Evolutionary conservation across 30 jellyfish, hydroid and myxozoan genomes (phyloP), one percentile per base, ranked within the genome.

Genomic region (Aurelia sp.): DNA sequence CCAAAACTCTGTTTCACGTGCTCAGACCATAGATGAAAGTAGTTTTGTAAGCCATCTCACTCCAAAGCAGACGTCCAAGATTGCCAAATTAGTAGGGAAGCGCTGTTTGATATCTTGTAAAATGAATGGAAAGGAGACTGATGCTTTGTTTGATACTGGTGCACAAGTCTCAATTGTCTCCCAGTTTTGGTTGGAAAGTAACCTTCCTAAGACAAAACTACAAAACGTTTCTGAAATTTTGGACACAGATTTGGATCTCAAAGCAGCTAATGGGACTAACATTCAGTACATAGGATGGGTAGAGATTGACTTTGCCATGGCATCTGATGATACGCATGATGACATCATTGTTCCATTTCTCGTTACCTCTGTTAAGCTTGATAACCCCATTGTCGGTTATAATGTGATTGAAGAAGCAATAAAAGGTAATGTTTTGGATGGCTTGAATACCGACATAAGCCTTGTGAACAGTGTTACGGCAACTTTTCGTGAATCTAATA

Each of bases 251-350:
- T 52, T 78, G 41, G 68, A 66, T 33, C 47, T 60, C 23, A 63
- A 61, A n/a, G 79, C 80, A 15, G 89, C 80, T 66, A 78, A 78
- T 66, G 73, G 89, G 71, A 78, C 79, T 18, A 61, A 33, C 64
- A 78, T 78, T 22, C 89, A 37, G 51, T 62, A 78, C 37, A 3
- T 78, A 21, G 90, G 33, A 27, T 27, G 33, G 33, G 33, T 27
- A 27, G 33, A 27, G 33, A 27, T 2, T 27, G 33, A 27, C 33
- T 27, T 27, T 27, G 33, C 33, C 33, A 27, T 27, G 33, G 33
- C 33, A 27, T 27, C 33, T 27, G 33, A 27, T 27, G 33, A 27
- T 27, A 27, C 2, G 1, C 33, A 27, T 27, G 33, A 27, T 27
- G 2, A 27, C 33, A 27, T 27, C 33, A 27, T 27, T 27, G 33